Base-by-base conservation (phyloP, 1,140 invertebrate genomes). In the Kradibia gibbosae region DNA sequence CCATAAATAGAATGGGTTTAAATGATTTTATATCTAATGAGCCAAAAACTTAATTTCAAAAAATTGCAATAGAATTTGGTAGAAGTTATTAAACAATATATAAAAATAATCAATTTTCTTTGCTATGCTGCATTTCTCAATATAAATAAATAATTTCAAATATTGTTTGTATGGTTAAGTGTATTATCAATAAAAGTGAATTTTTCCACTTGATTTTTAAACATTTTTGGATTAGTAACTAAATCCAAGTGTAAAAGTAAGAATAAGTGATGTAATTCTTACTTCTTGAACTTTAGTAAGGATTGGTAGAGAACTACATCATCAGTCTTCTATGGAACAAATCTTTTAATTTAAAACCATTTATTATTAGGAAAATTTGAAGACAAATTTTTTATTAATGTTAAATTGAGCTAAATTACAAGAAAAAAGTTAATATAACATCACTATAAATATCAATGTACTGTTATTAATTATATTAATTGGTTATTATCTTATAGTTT, bases 251-350 rank as follows among this genome's bases (percentile, higher is more conserved):
- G 93, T 94, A 15, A 96, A 94, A n/a, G 94, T 93, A 50, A 95
- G 88, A 17, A 95, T 93, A 45, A 96, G 86, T 31, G 94, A 94
- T 36, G 93, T 93, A 76, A 94, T 94, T 87, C 95, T 93, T 3
- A 95, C 94, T 89, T 96, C 95, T 60, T 96, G 88, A 3, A 95
- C 88, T 36, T 94, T 89, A 10, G 95, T 93, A 89, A 96, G 94
- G 82, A 96, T 87, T 15, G 95, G 95, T 22, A 95, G 95, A 93
- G 90, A 0, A 95, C 94, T 53, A 96, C 94, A 85, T 95, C 95
- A 87, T 96, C 95, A 0, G 95, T 94, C 71, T 94, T 90, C 76
- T 94, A 93, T 82, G 94, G 94, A 81, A 96, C 95, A 79, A 92
- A 91, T 86, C 93, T 93, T 22, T 94, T 94, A 50, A 94, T 92